Evolutionary conservation across 2,113 vertebrate genomes (phyloP).

Genomic region (Poeciliopsis occidentalis): DNA sequence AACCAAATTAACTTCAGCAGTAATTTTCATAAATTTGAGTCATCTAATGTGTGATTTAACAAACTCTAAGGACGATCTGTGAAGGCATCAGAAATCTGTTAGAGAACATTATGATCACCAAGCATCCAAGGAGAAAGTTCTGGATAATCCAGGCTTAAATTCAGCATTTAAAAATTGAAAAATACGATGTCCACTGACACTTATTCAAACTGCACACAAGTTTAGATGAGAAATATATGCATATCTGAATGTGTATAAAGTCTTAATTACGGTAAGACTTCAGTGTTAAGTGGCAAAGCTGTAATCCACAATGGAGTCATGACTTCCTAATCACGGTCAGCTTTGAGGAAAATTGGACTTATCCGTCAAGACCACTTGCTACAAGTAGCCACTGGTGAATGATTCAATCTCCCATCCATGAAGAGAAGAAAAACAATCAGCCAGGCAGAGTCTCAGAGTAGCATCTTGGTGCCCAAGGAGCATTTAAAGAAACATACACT

Average conservation of each 20-base stretch:
- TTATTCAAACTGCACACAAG: no score
- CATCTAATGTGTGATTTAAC: no score
- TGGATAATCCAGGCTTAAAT: background rate
- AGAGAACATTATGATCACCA: background rate
- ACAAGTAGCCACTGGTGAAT: conserved; percentile 45
- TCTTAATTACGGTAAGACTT: background rate
- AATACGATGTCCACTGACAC: no score
- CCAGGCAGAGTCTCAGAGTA: background rate
- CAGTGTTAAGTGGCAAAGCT: background rate
- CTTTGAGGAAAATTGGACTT: conserved; percentile 37
- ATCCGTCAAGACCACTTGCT: conserved; percentile 59
- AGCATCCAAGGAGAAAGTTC: background rate
- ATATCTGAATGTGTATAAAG: background rate
- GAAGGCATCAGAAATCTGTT: no score
- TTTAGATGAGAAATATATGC: no score
- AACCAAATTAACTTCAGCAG: no score
- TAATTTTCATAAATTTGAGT: no score
- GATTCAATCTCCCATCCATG: conserved; percentile 41
- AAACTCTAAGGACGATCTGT: no score
- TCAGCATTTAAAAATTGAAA: no score
- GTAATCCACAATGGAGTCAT: conserved; percentile 25
- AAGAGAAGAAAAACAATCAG: conserved; percentile 32
- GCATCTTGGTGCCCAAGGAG: background rate
- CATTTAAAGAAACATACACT: no score
- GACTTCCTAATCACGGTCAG: conserved; percentile 34